Base-by-base conservation (phyloP, 2,113 vertebrate species). In the Ceratotherium simum region DNA sequence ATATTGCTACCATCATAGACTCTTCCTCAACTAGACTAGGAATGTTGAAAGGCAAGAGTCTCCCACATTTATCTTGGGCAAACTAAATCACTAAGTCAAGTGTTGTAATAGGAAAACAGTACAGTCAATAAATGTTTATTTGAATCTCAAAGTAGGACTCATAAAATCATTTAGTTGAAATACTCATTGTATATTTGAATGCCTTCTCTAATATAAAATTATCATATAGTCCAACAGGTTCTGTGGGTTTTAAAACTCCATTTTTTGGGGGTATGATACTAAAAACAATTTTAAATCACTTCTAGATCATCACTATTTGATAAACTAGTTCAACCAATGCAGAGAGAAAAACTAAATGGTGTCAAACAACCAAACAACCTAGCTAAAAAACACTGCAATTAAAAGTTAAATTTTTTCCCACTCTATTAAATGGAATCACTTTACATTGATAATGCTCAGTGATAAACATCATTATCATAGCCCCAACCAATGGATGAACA, bases 261-360 rank as follows among this genome's bases (percentile, higher is more conserved):
- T 70, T 54, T 90, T 90, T 96, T 25, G 5, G 51, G n/a, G 20
- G 69, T 90, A 96, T 51, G 23, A 60, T 79, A 51, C 8, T 90
- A 90, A 83, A 81, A 88, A 80, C 58, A 96, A 97, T 72, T 88
- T 76, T 36, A 92, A 83, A 81, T 16, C 31, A 78, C 27, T 86
- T 92, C 54, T 72, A 90, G 10, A 33, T 73, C 9, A 92, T 75
- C 29, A 64, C 27, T 91, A 85, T 80, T 91, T 96, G 89, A 91
- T 67, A 85, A 60, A 54, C 0, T 33, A 90, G 73, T 62, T 95
- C 60, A 96, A 92, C 1, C 92, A 87, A 93, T 89, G 5, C 36
- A 94, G 27, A 90, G 18, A 69, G 10, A 39, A 82, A 95, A 93
- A 75, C 13, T 73, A 84, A 92, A 83, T 72, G 20, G 6, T 79